phyloP scores from a whole-genome alignment of 92 coral and sea anemone genomes.

The Actinernus sp. region DNA sequence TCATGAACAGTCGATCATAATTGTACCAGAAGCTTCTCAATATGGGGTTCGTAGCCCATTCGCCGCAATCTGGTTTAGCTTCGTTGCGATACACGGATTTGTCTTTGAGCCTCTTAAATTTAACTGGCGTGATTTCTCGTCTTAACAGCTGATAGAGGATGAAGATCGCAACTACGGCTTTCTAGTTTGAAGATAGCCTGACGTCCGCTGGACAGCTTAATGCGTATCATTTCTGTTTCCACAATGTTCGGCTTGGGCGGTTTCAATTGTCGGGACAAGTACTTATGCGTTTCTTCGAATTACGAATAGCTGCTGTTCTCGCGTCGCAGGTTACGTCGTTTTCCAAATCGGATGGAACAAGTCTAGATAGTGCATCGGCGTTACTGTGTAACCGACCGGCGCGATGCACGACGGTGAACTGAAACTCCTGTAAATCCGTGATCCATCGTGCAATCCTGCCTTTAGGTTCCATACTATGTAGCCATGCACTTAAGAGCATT shows the following conservation, averaged over 20 bases:
- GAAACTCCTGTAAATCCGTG: conserved; percentile 59
- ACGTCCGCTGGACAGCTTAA: neutral
- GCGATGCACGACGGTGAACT: conserved; percentile 32
- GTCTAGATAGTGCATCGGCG: conserved; percentile 46
- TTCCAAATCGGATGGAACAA: neutral
- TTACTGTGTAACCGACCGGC: conserved; percentile 42
- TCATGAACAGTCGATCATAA: conserved; percentile 36
- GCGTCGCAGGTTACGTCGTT: neutral
- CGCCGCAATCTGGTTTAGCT: no score
- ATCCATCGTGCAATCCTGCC: conserved; percentile 48
- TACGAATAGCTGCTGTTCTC: no score
- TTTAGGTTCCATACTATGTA: conserved; percentile 35
- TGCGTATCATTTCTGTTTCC: neutral
- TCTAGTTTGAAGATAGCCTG: neutral
- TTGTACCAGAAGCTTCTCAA: conserved; percentile 6
- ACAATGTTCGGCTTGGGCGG: neutral
- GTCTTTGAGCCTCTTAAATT: conserved; percentile 26
- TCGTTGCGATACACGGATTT: no score
- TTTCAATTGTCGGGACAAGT: no score
- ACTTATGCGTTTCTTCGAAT: no score
- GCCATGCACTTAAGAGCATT: conserved; percentile 39
- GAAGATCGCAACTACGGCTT: no score
- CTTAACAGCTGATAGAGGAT: no score
- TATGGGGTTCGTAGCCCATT: conserved; percentile 9
- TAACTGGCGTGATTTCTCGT: conserved; percentile 16